Base-by-base conservation (phyloP, 2,797 vertebrate genomes). In the Sebastes glaucus region DNA sequence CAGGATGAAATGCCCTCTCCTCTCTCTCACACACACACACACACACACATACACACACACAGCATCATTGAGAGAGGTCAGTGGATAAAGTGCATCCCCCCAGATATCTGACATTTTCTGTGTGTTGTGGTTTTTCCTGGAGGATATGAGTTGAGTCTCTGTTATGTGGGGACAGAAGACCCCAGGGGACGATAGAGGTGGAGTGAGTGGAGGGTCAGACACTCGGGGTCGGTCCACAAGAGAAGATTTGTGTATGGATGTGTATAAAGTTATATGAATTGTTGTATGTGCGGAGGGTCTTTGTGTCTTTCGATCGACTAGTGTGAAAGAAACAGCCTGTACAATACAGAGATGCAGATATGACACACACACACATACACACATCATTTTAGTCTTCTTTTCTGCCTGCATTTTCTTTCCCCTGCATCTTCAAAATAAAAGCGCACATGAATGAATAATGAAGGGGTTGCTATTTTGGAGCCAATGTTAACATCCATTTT, bases 61-160 rank as follows among this genome's bases (percentile, higher is more conserved):
- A 80, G 33, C 69, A 73, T 66, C 60, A 76, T 5, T 62, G 32
- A 80, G 28, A 82, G 84, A 85, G 85, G 75, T 89, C 85, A 82
- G 62, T 52, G 70, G 71, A 83, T 85, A 85, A 87, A 89, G 73
- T 84, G 81, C 79, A 82, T 49, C 75, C 80, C 84, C 57, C 59
- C 60, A 71, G 84, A 87, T 78, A 76, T 71, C 78, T 90, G 87
- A 87, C 89, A 92, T 90, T 90, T 89, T 85, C 77, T 81, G 62
- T 52, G 77, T 82, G 74, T 86, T 82, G 82, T 71, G 57, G 7
- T 23, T 83, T 80, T 88, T 62, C 77, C 68, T 77, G 71, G 32
- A 63, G 82, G 63, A 80, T 74, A 83, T 59, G 46, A 82, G 81
- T 59, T 62, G 71, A 68, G 78, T 13, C 62, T 73, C 76, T 78